Base-by-base conservation (phyloP, 2,113 vertebrate genomes). In the Cinclus mexicanus region DNA sequence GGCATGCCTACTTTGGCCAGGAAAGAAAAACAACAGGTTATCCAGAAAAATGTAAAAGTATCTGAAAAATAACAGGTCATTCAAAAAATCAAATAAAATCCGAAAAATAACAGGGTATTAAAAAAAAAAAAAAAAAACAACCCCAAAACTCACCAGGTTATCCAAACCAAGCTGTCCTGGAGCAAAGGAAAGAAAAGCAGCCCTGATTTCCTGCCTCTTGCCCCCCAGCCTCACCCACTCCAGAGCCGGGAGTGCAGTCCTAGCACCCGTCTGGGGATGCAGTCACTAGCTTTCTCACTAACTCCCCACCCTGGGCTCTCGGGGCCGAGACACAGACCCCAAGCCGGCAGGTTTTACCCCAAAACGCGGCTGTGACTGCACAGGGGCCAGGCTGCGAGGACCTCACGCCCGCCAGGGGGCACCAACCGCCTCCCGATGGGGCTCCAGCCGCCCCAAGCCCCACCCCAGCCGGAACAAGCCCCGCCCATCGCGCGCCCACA, bases 371-470 rank as follows among this genome's bases (percentile, higher is more conserved):
- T 2, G 31, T 3, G 46, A 37, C 35, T 14, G 9, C 49, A 3
- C 33, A 1, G 37, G 18, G 24, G 6, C 10, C 6, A 9, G 2
- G 21, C 16, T 13, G 56, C 7, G 7, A 15, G 26, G 26, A 9
- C 15, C 1, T 3, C 7, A 4, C 16, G 1, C 11, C 53, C 72
- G 49, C 85, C 57, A 80, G 75, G 11, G 42, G 85, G 85, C 75
- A 67, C 75, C 57, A 47, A 47, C 1, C 12, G 5, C 41, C 4
- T 0, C 46, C 33, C 47, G 5, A 1, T 1, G 46, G 4, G 1
- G 1, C 35, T 5, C 13, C 14, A 3, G 65, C 16, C 6, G 42
- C 11, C 12, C 9, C 2, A 33, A 20, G 55, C 46, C 12, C 22
- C 72, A 26, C 72, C 61, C 83, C 59, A 22, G 9, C 20, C 20